Base-by-base conservation (phyloP, 2,113 vertebrate genomes). In the Bucco capensis region DNA sequence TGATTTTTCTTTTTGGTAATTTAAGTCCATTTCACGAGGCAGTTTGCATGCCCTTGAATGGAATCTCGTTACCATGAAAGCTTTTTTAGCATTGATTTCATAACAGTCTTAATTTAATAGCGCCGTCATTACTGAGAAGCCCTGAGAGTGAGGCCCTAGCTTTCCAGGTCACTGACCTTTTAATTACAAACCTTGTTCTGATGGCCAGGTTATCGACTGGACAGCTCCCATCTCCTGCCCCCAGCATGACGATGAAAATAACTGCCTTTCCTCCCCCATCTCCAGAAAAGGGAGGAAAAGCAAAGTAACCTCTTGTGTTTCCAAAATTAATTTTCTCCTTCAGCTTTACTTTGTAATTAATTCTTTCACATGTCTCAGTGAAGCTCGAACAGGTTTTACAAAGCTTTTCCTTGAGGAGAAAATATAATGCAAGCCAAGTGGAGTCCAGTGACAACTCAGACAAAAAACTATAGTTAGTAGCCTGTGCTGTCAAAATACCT, bases 101-200 rank as follows among this genome's bases (percentile, higher is more conserved):
- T 98, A 98, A 98, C 97, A 97, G 98, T 97, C 98, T 98, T 98
- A 98, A 98, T 98, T 98, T 98, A 98, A 98, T 98, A 98, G 97
- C 90, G 77, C 92, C 95, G 21, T 98, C 98, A 98, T 98, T 98
- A 97, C 96, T 96, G 97, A 98, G 98, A 97, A 96, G 96, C 97
- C 97, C 97, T 96, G 97, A 94, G 96, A 98, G 97, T 97, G 95
- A 97, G 97, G 97, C 94, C 97, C 96, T 90, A 76, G 93, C 97
- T 98, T 98, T 98, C 98, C 97, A 98, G 98, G 98, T 98, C 98
- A 97, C 96, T 97, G 97, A 98, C 97, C 98, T 98, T 98, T 98
- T 98, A 98, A 98, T 98, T 98, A 98, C 97, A 97, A 97, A 96
- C 97, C 97, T 98, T 98, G 98, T 98, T 98, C 97, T 97, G 98